These are phyloP conservation scores for Tetragonula clypearis DNA, from an alignment of 1,140 invertebrate genomes.

Conservation along the genomic window DNA sequence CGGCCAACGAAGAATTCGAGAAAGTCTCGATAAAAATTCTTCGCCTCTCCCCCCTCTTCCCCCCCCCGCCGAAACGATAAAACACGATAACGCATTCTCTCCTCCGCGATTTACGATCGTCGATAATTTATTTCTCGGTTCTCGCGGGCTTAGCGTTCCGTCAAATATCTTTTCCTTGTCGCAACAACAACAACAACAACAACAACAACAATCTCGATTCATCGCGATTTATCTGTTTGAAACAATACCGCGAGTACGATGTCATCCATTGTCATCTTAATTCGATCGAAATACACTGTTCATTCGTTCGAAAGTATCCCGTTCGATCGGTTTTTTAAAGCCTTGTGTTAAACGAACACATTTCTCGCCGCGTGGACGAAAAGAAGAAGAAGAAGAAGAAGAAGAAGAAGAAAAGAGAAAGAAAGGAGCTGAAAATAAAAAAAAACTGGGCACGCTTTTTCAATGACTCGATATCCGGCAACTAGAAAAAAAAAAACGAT, in stretches of 20 bases:
- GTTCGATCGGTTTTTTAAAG: not conserved
- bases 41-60: not conserved
- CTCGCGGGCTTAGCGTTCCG: not conserved
- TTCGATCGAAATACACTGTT: not conserved
- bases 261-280: not conserved
- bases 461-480: not conserved
- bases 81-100: not conserved
- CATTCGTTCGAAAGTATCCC: not conserved
- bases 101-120: not conserved
- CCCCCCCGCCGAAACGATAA: not conserved
- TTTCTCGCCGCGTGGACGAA: not conserved
- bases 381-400: not conserved
- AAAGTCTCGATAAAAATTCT: not conserved
- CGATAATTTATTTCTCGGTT: not conserved
- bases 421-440: not conserved
- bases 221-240: not conserved
- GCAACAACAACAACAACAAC: no score
- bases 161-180: not conserved
- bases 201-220: no score
- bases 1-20: not conserved
- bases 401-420: not conserved
- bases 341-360: not conserved
- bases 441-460: not conserved
- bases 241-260: not conserved
- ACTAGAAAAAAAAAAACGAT: constrained; percentile 12